Percentiles rank a stretch among this genome's conserved stretches.
phyloP scores from a whole-genome alignment of 2,888 invertebrate genomes.

The Trissolcus brochymenae region DNA sequence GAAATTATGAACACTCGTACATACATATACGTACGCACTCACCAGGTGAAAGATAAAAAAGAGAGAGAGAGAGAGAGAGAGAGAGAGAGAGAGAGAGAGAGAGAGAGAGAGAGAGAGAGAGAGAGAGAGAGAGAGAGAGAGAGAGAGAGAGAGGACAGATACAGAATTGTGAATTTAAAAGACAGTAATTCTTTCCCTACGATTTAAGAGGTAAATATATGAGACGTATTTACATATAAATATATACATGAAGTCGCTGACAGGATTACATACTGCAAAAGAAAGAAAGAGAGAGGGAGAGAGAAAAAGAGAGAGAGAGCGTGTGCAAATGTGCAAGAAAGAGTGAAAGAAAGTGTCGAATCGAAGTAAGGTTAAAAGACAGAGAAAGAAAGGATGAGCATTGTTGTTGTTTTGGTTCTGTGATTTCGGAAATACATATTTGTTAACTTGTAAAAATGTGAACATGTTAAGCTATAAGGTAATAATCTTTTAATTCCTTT shows the following conservation, averaged over 20 bases:
- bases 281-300: constrained; percentile 34
- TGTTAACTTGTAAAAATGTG: constrained; percentile 73
- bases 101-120: background rate
- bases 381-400: constrained; percentile 60
- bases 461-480: constrained; percentile 69
- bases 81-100: background rate
- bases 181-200: constrained; percentile 64
- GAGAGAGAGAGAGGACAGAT: constrained; percentile 17
- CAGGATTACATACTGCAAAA: constrained; percentile 68
- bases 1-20: constrained; percentile 4
- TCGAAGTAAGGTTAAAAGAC: constrained; percentile 52
- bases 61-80: background rate
- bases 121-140: background rate
- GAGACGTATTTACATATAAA: constrained; percentile 51
- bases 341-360: constrained; percentile 31
- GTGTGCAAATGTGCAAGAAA: constrained; percentile 23
- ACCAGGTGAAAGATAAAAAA: constrained; percentile 4
- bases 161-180: constrained; percentile 55
- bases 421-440: constrained; percentile 75
- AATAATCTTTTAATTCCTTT: constrained; percentile 72
- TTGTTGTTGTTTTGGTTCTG: constrained; percentile 75
- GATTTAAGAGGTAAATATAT: constrained; percentile 59
- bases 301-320: constrained; percentile 27
- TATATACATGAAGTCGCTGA: constrained; percentile 64
- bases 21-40: constrained; percentile 2